A percentile compares a stretch with the other conserved stretches of the same genome.
phyloP scores from a whole-genome alignment of 2,797 vertebrate genomes.

The Arremon brunneinucha region DNA sequence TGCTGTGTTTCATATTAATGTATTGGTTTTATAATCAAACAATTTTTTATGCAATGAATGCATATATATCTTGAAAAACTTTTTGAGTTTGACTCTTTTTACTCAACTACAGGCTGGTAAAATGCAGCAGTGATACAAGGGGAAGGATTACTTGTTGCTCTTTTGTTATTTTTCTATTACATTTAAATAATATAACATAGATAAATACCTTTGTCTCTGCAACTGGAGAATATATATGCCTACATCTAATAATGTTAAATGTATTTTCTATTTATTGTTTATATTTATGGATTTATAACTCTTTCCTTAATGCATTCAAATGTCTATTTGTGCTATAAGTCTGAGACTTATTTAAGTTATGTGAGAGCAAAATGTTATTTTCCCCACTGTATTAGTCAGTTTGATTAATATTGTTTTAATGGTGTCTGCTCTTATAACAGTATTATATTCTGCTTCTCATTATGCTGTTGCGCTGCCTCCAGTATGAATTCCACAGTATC shows the following conservation, averaged over 20 bases:
- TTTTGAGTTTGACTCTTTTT: background rate
- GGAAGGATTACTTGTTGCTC: background rate
- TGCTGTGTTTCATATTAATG: background rate
- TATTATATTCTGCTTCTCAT: background rate
- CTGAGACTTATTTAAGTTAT: background rate
- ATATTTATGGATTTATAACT: background rate
- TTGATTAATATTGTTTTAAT: background rate
- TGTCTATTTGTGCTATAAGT: background rate
- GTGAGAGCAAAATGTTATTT: background rate
- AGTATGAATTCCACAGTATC: background rate
- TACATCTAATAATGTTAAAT: background rate
- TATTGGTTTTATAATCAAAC: background rate
- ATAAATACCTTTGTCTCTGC: background rate
- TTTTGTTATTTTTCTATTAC: background rate
- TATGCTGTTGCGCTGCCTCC: background rate
- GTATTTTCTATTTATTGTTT: background rate
- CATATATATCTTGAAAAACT: background rate
- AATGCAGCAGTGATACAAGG: background rate
- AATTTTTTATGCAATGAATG: background rate
- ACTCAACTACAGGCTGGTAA: background rate
- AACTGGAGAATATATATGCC: background rate
- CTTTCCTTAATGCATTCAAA: background rate
- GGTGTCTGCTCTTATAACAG: background rate
- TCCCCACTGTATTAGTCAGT: background rate
- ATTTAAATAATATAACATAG: background rate